phyloP scores from a whole-genome alignment of 2,113 vertebrate genomes.

The Xiphophorus hellerii region DNA sequence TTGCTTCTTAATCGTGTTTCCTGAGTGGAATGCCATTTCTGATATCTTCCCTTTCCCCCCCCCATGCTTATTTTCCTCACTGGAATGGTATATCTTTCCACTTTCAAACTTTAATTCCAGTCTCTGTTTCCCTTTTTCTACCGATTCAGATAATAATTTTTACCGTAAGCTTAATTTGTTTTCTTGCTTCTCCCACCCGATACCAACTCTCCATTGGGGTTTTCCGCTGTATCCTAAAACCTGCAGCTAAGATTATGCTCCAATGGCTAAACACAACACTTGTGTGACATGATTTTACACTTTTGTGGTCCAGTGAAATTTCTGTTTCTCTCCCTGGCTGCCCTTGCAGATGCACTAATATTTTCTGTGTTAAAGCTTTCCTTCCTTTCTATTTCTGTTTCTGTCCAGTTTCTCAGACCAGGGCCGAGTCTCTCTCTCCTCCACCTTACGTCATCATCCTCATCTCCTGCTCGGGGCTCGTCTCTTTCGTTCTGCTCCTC shows the following conservation, averaged over 20 bases:
- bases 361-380: conserved; percentile 26
- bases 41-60: conserved; percentile 56
- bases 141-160: conserved; percentile 51
- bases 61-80: conserved; percentile 67
- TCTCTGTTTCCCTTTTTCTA: conserved; percentile 57
- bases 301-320: conserved; percentile 56
- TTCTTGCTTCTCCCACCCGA: conserved; percentile 67
- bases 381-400: conserved; percentile 32
- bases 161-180: conserved; percentile 62
- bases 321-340: conserved; percentile 54
- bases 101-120: conserved; percentile 65
- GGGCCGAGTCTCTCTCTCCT: conserved; percentile 84
- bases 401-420: conserved; percentile 78
- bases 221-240: conserved; percentile 66
- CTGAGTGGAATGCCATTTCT: conserved; percentile 75
- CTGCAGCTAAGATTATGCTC: conserved; percentile 65
- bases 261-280: conserved; percentile 64
- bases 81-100: conserved; percentile 74
- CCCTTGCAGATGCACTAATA: conserved; percentile 9
- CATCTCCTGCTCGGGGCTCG: conserved; percentile 91
- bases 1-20: conserved; percentile 77
- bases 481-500: conserved; percentile 92
- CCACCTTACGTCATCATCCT: conserved; percentile 92
- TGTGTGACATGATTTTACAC: conserved; percentile 58
- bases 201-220: conserved; percentile 78